Evolutionary conservation across 2,888 invertebrate species (phyloP).

Genomic region (Ecliptopera silaceata): DNA sequence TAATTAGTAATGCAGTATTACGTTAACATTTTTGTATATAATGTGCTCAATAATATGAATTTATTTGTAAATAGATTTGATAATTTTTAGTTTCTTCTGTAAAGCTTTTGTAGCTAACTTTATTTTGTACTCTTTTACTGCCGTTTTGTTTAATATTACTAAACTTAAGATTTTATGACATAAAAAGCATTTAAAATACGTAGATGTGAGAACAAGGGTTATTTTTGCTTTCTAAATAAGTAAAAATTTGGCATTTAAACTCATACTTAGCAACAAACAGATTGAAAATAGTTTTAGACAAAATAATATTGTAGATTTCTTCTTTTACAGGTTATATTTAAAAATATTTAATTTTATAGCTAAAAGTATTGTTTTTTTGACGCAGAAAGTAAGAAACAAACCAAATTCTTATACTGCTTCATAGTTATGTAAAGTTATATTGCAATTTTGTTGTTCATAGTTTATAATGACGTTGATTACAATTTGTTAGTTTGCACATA

Average conservation of each 20-base stretch:
- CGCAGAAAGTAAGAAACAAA: conserved; percentile 23
- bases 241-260: background rate
- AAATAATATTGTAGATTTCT: background rate
- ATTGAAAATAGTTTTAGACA: background rate
- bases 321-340: background rate
- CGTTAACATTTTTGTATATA: conserved; percentile 28
- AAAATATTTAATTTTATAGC: background rate
- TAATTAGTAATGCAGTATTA: conserved; percentile 29
- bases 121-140: conserved; percentile 15
- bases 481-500: conserved; percentile 73
- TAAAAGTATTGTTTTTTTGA: conserved; percentile 9
- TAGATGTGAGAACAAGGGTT: too few relatives aligned
- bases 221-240: background rate
- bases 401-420: conserved; percentile 35
- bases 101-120: background rate
- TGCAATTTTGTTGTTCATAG: conserved; percentile 77
- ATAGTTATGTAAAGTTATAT: conserved; percentile 52
- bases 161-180: conserved; percentile 14
- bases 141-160: background rate
- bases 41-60: conserved; percentile 15
- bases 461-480: conserved; percentile 76
- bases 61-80: background rate
- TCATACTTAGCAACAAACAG: background rate
- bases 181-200: conserved; percentile 25
- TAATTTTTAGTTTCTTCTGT: background rate